These are phyloP conservation scores for Perodicticus potto DNA, from an alignment of 2,797 vertebrate genomes.

Conservation along the genomic window DNA sequence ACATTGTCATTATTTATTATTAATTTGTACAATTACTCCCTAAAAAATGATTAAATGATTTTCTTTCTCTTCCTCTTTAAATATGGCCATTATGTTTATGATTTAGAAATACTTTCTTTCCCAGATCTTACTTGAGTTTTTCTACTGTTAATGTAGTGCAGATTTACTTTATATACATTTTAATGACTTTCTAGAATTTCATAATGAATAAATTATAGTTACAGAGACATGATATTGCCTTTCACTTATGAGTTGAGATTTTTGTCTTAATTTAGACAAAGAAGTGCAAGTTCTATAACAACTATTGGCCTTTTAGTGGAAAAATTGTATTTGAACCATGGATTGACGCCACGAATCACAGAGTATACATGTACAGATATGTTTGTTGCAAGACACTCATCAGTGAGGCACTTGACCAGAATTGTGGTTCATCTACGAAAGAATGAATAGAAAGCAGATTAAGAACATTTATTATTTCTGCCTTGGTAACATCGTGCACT, in stretches of 20 bases:
- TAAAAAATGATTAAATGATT: not conserved
- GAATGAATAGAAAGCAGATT: not conserved
- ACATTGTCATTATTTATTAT: not conserved
- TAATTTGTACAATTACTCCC: not conserved
- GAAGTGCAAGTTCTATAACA: not conserved
- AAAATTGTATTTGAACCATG: not conserved
- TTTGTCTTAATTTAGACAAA: not conserved
- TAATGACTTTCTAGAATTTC: conserved; percentile 19
- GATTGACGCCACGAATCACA: not conserved
- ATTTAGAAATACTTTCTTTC: not conserved
- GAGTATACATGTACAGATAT: not conserved
- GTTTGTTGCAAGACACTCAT: not conserved
- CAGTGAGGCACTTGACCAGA: not conserved
- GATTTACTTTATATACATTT: conserved; percentile 12
- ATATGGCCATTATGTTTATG: not conserved
- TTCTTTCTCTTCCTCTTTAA: not conserved
- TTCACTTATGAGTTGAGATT: not conserved
- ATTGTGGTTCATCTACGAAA: not conserved
- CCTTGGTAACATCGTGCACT: not conserved
- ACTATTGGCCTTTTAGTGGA: not conserved
- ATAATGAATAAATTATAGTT: not conserved
- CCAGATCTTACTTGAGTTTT: not conserved
- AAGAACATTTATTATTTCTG: not conserved
- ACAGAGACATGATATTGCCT: accelerated
- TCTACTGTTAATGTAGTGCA: not conserved